Evolutionary conservation across 2,888 invertebrate genomes (phyloP).

Genomic region (Rosalia funebris): DNA sequence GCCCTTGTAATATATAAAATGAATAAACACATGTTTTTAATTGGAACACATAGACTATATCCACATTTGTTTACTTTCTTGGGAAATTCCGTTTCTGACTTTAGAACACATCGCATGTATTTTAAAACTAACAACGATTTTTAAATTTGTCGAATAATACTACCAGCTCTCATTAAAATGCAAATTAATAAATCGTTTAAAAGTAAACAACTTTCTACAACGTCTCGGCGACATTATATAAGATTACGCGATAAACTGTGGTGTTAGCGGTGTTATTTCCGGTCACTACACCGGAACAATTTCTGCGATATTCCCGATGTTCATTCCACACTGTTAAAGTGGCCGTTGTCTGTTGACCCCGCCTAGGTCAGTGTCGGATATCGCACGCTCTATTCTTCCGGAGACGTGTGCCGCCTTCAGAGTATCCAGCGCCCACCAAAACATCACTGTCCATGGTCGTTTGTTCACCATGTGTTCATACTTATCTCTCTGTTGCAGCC

Average conservation of each 20-base stretch:
- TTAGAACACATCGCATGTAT: too few relatives aligned
- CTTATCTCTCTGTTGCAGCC: slow-evolving; percentile 72
- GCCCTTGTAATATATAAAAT: too few relatives aligned
- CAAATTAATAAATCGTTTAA: too few relatives aligned
- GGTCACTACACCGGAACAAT: slow-evolving; percentile 18
- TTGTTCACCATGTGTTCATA: slow-evolving; percentile 31
- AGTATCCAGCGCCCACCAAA: slow-evolving; percentile 31
- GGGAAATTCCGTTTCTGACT: too few relatives aligned
- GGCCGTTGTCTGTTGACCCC: slow-evolving; percentile 21
- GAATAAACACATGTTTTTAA: too few relatives aligned
- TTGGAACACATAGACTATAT: too few relatives aligned
- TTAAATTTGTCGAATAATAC: too few relatives aligned
- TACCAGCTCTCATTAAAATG: too few relatives aligned
- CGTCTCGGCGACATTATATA: slow-evolving; percentile 33
- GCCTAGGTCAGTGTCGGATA: slow-evolving; percentile 53
- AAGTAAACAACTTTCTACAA: slow-evolving; percentile 18
- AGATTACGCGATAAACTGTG: slow-evolving; percentile 7
- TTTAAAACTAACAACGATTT: too few relatives aligned
- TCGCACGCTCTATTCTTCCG: slow-evolving; percentile 51
- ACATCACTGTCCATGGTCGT: slow-evolving; percentile 30
- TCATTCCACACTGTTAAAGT: background rate
- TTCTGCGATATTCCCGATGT: slow-evolving; percentile 12
- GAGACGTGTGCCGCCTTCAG: slow-evolving; percentile 45
- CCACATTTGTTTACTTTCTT: too few relatives aligned
- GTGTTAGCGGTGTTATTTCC: slow-evolving; percentile 17